Evolutionary conservation across 2,113 vertebrate species (phyloP).

Genomic region (Gila orcuttii): DNA sequence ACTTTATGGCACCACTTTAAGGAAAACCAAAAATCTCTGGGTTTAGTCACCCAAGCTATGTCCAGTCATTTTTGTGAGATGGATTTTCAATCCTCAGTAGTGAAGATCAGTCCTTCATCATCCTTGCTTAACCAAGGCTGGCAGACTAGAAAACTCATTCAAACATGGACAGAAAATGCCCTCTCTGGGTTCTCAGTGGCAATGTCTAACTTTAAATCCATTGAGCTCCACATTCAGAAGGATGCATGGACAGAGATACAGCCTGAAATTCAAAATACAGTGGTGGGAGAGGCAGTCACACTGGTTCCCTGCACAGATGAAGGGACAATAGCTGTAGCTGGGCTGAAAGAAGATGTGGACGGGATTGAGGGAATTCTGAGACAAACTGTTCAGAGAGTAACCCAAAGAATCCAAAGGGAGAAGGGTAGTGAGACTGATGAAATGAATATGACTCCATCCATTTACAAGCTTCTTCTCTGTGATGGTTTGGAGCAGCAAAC

Average conservation of each 20-base stretch:
- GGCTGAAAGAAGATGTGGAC: conserved; percentile 70
- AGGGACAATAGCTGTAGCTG: conserved; percentile 72
- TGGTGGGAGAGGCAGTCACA: conserved; percentile 62
- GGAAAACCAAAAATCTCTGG: conserved; percentile 55
- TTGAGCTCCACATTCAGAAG: conserved; percentile 58
- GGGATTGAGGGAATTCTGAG: conserved; percentile 59
- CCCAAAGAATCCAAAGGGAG: conserved; percentile 68
- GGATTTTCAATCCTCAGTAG: conserved; percentile 47
- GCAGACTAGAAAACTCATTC: conserved; percentile 64
- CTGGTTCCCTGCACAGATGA: conserved; percentile 62
- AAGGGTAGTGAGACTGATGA: conserved; percentile 65
- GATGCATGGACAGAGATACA: conserved; percentile 75
- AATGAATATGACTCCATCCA: conserved; percentile 62
- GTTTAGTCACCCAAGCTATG: conserved; percentile 72
- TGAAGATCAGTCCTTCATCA: conserved; percentile 73
- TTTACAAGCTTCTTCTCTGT: conserved; percentile 71
- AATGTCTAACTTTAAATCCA: conserved; percentile 72
- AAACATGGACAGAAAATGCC: conserved; percentile 75
- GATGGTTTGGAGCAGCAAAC: conserved; percentile 67
- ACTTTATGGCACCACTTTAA: conserved; percentile 77
- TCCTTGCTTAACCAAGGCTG: conserved; percentile 71
- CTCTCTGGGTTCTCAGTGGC: conserved; percentile 64
- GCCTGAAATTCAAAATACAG: conserved; percentile 52
- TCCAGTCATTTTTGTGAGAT: conserved; percentile 70
- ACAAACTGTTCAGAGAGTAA: conserved; percentile 60